Evolutionary conservation across 2,888 invertebrate genomes (phyloP).

Genomic region (Cheilosia scutellata): DNA sequence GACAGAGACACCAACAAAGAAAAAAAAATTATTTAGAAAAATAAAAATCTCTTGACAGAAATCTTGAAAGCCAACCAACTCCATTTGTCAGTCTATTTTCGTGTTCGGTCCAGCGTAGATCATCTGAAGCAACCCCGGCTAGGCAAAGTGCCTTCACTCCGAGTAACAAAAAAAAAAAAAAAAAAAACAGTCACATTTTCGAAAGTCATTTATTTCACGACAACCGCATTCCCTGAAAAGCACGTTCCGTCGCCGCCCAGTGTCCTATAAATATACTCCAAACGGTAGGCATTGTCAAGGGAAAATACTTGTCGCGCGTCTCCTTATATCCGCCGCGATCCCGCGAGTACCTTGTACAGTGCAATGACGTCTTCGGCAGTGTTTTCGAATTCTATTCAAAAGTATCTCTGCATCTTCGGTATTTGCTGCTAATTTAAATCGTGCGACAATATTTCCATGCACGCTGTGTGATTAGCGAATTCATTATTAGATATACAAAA

Average conservation of each 20-base stretch:
- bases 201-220: conserved; percentile 36
- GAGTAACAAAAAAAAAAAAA: conserved; percentile 13
- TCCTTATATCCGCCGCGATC: conserved; percentile 45
- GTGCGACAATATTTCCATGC: conserved; percentile 74
- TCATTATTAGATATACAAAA: conserved; percentile 69
- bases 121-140: conserved; percentile 51
- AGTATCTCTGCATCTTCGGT: conserved; percentile 34
- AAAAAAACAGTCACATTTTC: conserved; percentile 40
- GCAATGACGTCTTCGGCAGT: conserved; percentile 69
- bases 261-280: conserved; percentile 67
- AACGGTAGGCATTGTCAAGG: conserved; percentile 66
- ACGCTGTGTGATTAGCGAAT: conserved; percentile 64
- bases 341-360: conserved; percentile 13
- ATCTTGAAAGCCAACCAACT: conserved; percentile 62
- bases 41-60: conserved; percentile 65
- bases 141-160: conserved; percentile 9
- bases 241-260: conserved; percentile 46
- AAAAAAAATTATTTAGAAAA: conserved; percentile 4
- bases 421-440: conserved; percentile 63
- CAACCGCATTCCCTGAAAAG: conserved; percentile 47
- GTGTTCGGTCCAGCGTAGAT: conserved; percentile 83
- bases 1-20: not conserved
- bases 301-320: conserved; percentile 43
- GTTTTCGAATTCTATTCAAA: conserved; percentile 52
- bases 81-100: conserved; percentile 81